Evolutionary conservation across 2,797 vertebrate genomes (phyloP).

Genomic region (Leptodactylus fallax): DNA sequence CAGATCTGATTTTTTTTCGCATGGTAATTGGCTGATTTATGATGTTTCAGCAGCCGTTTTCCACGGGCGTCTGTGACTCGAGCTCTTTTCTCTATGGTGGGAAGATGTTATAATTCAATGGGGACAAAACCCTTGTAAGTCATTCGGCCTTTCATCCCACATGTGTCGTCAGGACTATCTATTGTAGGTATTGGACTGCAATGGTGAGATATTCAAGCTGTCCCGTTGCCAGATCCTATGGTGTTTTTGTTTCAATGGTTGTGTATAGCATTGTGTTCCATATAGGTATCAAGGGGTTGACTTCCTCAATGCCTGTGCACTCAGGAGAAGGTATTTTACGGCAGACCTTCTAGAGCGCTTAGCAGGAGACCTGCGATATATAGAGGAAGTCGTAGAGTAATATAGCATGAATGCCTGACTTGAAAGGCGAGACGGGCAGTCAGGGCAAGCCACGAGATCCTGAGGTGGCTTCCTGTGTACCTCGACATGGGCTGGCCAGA

Average conservation of each 20-base stretch:
- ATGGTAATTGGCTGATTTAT: slow-evolving; percentile 33
- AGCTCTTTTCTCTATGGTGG: slow-evolving; percentile 6
- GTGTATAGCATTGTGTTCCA: not conserved
- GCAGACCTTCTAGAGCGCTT: not conserved
- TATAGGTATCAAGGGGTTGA: not conserved
- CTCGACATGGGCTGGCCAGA: too few species aligned
- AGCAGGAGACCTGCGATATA: not conserved
- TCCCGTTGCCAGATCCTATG: slow-evolving; percentile 12
- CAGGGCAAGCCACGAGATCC: not conserved
- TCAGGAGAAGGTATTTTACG: not conserved
- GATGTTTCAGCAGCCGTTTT: not conserved
- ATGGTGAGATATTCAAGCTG: not conserved
- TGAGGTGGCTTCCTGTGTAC: not conserved
- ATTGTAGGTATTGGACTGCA: slow-evolving; percentile 6
- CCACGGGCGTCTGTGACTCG: slow-evolving; percentile 19
- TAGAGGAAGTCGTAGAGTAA: not conserved
- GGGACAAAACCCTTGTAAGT: slow-evolving; percentile 14
- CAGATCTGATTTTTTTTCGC: slow-evolving; percentile 9
- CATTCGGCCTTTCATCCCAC: not conserved
- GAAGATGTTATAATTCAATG: slow-evolving; percentile 14
- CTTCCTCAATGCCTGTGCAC: not conserved
- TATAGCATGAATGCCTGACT: not conserved
- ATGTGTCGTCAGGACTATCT: not conserved
- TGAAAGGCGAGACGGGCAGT: not conserved
- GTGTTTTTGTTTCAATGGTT: slow-evolving; percentile 1